These are phyloP conservation scores for Brachystomella parvula DNA, from an alignment of 1,140 invertebrate species.

Conservation along the genomic window DNA sequence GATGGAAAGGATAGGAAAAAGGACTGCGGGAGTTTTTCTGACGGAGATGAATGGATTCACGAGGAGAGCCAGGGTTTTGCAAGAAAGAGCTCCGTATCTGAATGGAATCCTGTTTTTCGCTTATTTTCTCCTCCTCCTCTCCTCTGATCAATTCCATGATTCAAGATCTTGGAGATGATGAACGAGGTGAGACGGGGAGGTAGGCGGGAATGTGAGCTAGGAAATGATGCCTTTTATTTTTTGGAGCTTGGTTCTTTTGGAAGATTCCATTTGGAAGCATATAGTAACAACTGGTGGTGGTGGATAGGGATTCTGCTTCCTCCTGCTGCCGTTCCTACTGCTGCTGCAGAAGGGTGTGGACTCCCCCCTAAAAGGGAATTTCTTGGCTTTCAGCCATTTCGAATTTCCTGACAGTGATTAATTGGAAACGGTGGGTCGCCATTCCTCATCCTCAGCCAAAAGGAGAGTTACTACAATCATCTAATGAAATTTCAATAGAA, in stretches of 20 bases:
- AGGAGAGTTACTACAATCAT: too few species aligned
- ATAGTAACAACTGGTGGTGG: neutral
- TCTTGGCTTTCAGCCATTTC: constrained; percentile 39
- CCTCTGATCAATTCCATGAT: constrained; percentile 11
- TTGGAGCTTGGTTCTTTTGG: neutral
- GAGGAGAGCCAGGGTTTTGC: too few species aligned
- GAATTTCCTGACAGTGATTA: constrained; percentile 39
- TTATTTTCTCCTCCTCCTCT: constrained; percentile 5
- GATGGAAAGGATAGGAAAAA: constrained; percentile 13
- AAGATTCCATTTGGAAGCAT: constrained; percentile 4
- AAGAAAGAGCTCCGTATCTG: too few species aligned
- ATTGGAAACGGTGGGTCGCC: constrained; percentile 38
- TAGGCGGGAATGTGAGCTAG: neutral
- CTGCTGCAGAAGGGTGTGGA: constrained; percentile 25
- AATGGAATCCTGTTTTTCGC: constrained; percentile 19
- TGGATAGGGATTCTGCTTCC: neutral
- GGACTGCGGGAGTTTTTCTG: too few species aligned
- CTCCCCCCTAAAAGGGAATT: constrained; percentile 38
- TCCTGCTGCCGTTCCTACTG: neutral
- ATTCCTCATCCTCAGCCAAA: constrained; percentile 27
- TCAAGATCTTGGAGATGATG: constrained; percentile 17
- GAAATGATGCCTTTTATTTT: neutral
- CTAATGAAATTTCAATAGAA: too few species aligned
- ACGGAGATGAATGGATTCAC: too few species aligned
- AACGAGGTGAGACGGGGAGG: constrained; percentile 11